A percentile compares a stretch with the other conserved stretches of the same genome.
phyloP scores from a whole-genome alignment of 2,797 vertebrate species.

The Sarcophilus harrisii region DNA sequence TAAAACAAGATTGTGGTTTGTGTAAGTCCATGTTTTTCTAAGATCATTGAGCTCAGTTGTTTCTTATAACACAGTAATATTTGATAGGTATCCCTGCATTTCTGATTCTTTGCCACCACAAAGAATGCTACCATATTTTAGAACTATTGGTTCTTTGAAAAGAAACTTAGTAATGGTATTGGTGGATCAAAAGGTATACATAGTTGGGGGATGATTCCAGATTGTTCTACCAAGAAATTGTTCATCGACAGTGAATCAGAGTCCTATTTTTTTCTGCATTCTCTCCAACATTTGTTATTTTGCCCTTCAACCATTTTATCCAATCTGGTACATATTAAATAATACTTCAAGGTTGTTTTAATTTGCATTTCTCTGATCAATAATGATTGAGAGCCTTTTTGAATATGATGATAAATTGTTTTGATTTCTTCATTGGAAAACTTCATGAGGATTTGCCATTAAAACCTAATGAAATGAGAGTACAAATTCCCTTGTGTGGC shows the following conservation, averaged over 20 bases:
- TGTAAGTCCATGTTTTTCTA: neutral
- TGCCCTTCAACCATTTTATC: neutral
- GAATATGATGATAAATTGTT: neutral
- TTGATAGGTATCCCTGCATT: neutral
- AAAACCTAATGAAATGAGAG: no score
- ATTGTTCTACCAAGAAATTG: neutral
- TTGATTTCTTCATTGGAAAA: neutral
- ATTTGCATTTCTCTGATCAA: neutral
- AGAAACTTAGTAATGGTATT: neutral
- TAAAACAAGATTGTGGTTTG: neutral
- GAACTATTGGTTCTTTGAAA: neutral
- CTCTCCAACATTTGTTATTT: neutral
- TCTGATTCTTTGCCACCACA: no score
- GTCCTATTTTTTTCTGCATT: neutral
- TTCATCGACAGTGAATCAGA: neutral
- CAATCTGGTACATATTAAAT: neutral
- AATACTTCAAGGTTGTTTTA: neutral
- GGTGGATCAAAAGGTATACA: neutral
- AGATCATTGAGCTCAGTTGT: neutral
- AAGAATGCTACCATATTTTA: neutral
- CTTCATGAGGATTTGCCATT: neutral
- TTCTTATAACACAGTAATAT: neutral
- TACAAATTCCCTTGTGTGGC: conserved; percentile 3
- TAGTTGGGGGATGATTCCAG: neutral
- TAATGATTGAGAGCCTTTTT: neutral